Base-by-base conservation (phyloP, 2,113 vertebrate genomes). In the Takifugu bimaculatus region DNA sequence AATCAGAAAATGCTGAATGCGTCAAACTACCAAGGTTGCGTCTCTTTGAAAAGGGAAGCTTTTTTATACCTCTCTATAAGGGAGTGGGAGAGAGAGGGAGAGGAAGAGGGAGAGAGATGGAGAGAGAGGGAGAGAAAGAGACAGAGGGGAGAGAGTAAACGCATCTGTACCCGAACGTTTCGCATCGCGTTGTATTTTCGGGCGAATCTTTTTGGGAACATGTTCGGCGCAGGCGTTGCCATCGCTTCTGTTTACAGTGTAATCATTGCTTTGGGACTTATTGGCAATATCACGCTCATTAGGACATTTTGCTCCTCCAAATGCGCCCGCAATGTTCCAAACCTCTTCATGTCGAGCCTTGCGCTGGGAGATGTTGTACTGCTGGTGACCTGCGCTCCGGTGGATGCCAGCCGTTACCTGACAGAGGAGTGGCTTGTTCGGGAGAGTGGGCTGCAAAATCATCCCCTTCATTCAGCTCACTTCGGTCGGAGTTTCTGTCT, bases 381-480 rank as follows among this genome's bases (percentile, higher is more conserved):
- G 54, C 82, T 99, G 75, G 85, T 97, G 70, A 99, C 96, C 9
- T 98, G 97, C 14, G 96, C 93, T n/a, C 97, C 97, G 0, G 95
- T 98, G 90, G 96, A 98, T 59, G 97, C 96, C 78, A 98, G 94
- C 85, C 93, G 94, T 71, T 98, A 93, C 85, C 88, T 99, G 60
- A 89, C 94, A 35, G 92, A 96, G 0, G 90, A 94, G 79, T 99
- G 97, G 97, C 88, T 98, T 98, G 25, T 98, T 99, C 7, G 96
- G 97, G 28, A 91, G 96, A 62, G 82, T 92, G 48, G 97, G 96
- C 44, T 99, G 97, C 84, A 99, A 99, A 84, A 91, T 98, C 72
- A 96, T 99, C 60, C 93, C 97, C 47, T 98, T 97, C 82, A 94
- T 98, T 50, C 97, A 99, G 87, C 93, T 98, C 43, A 98, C 96